These are phyloP conservation scores for Australoheros facetus DNA, from an alignment of 2,797 vertebrate genomes.

Conservation along the genomic window DNA sequence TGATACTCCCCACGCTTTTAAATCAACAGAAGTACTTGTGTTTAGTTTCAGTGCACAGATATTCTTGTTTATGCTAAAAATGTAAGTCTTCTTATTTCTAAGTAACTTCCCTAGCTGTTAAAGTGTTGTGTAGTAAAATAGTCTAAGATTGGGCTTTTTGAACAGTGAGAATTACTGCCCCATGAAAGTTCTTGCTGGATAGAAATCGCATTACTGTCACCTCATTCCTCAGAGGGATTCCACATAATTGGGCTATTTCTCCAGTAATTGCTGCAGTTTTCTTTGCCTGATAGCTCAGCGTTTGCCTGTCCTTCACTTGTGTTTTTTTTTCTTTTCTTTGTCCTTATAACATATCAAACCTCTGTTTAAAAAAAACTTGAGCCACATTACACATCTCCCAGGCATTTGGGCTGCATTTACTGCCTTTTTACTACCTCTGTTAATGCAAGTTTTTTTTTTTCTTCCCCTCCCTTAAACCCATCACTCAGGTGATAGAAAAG, in stretches of 20 bases:
- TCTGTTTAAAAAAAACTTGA: constrained; percentile 1
- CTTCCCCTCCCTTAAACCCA: not conserved
- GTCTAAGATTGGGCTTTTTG: not conserved
- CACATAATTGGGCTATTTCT: constrained; percentile 62
- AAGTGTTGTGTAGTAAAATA: not conserved
- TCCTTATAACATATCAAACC: constrained; percentile 29
- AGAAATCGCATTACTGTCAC: constrained; percentile 48
- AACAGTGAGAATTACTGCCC: not conserved
- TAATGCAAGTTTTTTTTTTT: constrained; percentile 16
- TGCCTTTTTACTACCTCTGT: constrained; percentile 17
- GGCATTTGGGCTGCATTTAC: not conserved
- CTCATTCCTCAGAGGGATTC: constrained; percentile 43
- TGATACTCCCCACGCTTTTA: not conserved
- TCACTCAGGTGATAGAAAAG: constrained; percentile 19
- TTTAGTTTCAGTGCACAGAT: not conserved
- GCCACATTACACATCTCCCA: constrained; percentile 26
- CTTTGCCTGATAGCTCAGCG: constrained; percentile 45
- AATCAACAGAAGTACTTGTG: not conserved
- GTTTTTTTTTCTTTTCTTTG: constrained; percentile 13
- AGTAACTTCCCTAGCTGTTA: not conserved
- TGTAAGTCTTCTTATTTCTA: not conserved
- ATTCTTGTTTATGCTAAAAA: not conserved
- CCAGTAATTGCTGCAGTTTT: constrained; percentile 58
- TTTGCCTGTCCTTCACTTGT: constrained; percentile 39
- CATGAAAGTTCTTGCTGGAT: constrained; percentile 16